Base-by-base conservation (phyloP, 2,113 vertebrate genomes). In the Chrysochloris asiatica region DNA sequence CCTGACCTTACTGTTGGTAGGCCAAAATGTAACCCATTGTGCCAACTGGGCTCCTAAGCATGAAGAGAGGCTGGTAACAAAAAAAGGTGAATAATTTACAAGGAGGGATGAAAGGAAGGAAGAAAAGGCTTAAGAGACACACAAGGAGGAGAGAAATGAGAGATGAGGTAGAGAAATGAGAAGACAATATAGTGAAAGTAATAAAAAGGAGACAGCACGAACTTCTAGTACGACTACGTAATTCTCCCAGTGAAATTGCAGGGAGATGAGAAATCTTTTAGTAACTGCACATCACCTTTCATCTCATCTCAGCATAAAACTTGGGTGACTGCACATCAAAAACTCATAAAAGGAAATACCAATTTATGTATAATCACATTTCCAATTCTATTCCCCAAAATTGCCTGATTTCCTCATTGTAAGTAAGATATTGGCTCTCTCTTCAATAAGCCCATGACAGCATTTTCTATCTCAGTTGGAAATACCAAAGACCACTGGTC, bases 341-440 rank as follows among this genome's bases (percentile, higher is more conserved):
- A 61, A 95, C 2, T 3, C 67, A 65, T 78, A 82, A 95, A 93
- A 72, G 48, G 76, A 94, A 92, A 84, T n/a, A 90, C 1, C 22
- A 92, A 13, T 88, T 95, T 93, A 83, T 1, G 1, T 81, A 38
- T 71, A 95, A 38, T 65, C 76, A 90, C 16, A 28, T 54, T 84
- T 48, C 24, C 36, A 93, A 33, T 65, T 75, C 10, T 26, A 81
- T 88, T 78, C 81, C 30, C 78, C 54, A 36, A 95, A 93, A 63
- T 54, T 75, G 17, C 26, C 71, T 50, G 36, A 41, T 83, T 95
- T 91, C 76, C 92, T 96, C 30, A 63, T 81, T 92, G 69, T 81
- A 87, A 61, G 1, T 92, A 95, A 86, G 84, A 43, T n/a, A 90
- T 67, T 21, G 28, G 50, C 78, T 90, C 69, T 92, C 72, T 75